Base-by-base conservation (phyloP, 2,888 invertebrate genomes). In the Heteromyza rotundicornis region DNA sequence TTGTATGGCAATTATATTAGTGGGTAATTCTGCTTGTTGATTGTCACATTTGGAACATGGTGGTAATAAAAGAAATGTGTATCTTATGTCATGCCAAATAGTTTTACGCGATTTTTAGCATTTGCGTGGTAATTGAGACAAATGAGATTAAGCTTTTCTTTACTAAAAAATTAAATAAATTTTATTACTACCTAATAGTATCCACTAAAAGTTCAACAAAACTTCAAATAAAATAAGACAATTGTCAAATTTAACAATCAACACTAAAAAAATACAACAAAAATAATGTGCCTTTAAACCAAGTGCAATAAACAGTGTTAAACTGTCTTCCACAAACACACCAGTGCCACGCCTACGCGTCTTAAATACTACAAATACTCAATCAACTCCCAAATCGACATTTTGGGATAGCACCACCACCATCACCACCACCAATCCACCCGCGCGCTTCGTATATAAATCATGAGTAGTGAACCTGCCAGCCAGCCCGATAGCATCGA, bases 401-500 rank as follows among this genome's bases (percentile, higher is more conserved):
- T n/a, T n/a, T n/a, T n/a, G n/a, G n/a, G n/a, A n/a, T n/a, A n/a
- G n/a, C n/a, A 24, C 36, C 36, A 57, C 56, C 47, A 59, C 49
- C 53, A 40, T 14, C 12, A 32, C 62, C 24, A 57, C 14, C 35
- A 53, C 62, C 55, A 54, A n/a, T n/a, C n/a, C n/a, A n/a, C n/a
- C n/a, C n/a, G 44, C 51, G n/a, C n/a, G n/a, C n/a, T n/a, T n/a
- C n/a, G n/a, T n/a, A n/a, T n/a, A n/a, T 19, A 71, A 78, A 80
- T 71, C 74, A 81, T 81, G 80, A 79, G 71, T 77, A 81, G 81
- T 76, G 76, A 82, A 78, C 79, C 83, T 71, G 74, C 80, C 66
- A 83, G 83, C 73, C 83, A 83, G 77, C 83, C 83, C 76, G 88
- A 88, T 71, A 87, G 87, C 77, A 82, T 89, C 74, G 92, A 91